Conservation (phyloP, 2,797 vertebrate species). For the Darevskia mixta region DNA sequence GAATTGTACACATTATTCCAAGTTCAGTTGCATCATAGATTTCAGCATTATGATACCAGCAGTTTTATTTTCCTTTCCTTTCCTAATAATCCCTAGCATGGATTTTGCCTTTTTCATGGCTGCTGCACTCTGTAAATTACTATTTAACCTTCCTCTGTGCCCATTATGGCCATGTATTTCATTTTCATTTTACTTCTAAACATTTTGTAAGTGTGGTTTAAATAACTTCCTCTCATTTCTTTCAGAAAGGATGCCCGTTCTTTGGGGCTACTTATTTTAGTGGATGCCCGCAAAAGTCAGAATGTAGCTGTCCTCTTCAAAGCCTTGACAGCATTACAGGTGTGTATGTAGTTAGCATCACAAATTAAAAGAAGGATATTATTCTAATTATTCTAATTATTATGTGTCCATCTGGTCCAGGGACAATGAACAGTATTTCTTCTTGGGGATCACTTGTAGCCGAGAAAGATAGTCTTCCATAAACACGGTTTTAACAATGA, state of each 20-base stretch:
- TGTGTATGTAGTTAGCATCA: slow-evolving; percentile 64
- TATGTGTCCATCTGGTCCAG: background rate
- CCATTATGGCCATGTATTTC: background rate
- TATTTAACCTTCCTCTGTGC: background rate
- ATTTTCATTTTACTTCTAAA: background rate
- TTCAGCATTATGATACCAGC: no score
- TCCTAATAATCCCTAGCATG: no score
- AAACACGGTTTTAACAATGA: no score
- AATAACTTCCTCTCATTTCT: background rate
- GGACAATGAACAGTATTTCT: background rate
- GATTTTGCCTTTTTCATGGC: no score
- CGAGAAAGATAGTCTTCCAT: no score
- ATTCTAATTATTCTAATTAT: background rate
- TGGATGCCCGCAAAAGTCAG: slow-evolving; percentile 84
- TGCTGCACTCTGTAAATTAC: no score
- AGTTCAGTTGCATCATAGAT: no score
- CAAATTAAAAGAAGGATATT: background rate
- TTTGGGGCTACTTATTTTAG: slow-evolving; percentile 83
- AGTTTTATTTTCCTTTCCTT: no score
- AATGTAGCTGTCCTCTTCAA: slow-evolving; percentile 79
- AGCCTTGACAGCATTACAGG: slow-evolving; percentile 86
- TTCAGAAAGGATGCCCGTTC: slow-evolving; percentile 84
- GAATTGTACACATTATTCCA: no score
- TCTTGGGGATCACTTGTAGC: background rate
- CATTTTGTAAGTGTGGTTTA: background rate